Conservation (phyloP, 2,113 vertebrate species). For the Butorides virescens region DNA sequence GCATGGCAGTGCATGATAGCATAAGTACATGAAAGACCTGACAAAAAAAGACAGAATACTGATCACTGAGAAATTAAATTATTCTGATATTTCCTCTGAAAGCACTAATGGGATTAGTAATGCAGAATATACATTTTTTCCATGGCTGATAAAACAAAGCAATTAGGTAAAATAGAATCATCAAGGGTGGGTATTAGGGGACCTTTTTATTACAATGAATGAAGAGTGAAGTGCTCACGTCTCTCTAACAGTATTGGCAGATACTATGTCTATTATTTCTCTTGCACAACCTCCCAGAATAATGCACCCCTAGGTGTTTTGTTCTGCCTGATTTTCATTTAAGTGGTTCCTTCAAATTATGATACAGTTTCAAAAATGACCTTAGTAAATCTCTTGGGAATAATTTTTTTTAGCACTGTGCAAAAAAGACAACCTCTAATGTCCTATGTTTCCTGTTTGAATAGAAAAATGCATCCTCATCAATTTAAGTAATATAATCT, state of each 20-base stretch:
- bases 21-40: not conserved
- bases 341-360: not conserved
- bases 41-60: not conserved
- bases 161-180: not conserved
- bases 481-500: not conserved
- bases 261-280: not conserved
- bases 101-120: not conserved
- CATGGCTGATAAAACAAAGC: not conserved
- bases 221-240: not conserved
- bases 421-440: not conserved
- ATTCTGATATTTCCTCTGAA: not conserved
- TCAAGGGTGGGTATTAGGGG: not conserved
- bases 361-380: constrained; percentile 8
- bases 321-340: not conserved
- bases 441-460: not conserved
- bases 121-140: not conserved
- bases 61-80: not conserved
- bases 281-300: not conserved
- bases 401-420: not conserved
- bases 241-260: not conserved
- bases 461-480: not conserved
- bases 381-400: not conserved
- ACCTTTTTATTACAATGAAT: not conserved
- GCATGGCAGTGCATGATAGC: not conserved
- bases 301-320: not conserved